Conservation (phyloP, 23 tunicate genomes). For the Trididemnum clinides region DNA sequence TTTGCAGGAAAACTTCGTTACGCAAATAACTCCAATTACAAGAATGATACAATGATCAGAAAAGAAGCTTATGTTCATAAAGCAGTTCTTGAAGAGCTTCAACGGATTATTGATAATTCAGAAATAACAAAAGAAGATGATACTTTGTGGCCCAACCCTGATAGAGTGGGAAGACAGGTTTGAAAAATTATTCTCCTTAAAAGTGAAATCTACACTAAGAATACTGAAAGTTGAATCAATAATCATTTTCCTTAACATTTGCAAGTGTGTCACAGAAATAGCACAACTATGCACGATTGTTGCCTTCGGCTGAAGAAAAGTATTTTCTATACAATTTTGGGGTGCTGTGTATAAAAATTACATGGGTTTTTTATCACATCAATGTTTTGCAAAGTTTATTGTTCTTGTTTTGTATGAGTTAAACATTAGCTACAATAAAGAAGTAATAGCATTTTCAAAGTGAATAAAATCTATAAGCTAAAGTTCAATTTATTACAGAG, state of each 20-base stretch:
- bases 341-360: background rate
- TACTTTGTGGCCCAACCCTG: conserved; percentile 98
- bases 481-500: no score
- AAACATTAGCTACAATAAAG: background rate
- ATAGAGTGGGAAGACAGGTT: conserved; percentile 98
- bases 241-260: no score
- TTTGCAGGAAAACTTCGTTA: conserved; percentile 89
- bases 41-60: conserved; percentile 99
- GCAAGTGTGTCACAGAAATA: no score
- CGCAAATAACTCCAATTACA: conserved; percentile 99
- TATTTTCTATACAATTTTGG: background rate
- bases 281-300: background rate
- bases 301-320: background rate
- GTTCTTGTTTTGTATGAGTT: background rate
- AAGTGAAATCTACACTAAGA: no score
- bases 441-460: no score
- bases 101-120: conserved; percentile 92
- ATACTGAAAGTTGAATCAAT: no score
- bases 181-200: no score
- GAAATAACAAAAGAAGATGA: conserved; percentile 97
- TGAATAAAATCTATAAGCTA: no score
- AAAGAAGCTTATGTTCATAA: conserved; percentile 96
- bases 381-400: background rate
- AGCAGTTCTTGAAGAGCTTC: conserved; percentile 87
- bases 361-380: background rate